phyloP scores from a whole-genome alignment of 2,888 invertebrate species.

The Ecdyonurus torrentis region DNA sequence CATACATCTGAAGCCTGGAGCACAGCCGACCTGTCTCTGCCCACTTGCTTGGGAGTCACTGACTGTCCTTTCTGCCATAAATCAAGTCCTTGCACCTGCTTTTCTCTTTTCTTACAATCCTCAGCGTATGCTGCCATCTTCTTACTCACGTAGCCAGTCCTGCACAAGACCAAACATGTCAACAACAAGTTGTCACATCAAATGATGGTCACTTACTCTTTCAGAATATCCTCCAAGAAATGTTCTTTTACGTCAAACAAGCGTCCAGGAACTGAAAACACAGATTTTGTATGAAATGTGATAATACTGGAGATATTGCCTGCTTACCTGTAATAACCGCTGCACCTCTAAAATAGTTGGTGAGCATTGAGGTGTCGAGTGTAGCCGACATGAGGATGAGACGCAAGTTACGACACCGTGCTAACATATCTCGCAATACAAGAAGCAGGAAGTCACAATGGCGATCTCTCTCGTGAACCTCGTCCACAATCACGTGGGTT shows the following conservation, averaged over 20 bases:
- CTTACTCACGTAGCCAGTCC: conserved; percentile 18
- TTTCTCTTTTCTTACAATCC: neutral
- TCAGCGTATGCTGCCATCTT: neutral
- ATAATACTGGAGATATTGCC: too few species aligned
- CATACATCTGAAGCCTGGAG: too few species aligned
- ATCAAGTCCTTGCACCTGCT: neutral
- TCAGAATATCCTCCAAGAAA: conserved; percentile 66
- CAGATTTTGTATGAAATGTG: too few species aligned
- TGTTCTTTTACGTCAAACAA: conserved; percentile 54
- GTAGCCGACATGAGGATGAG: conserved; percentile 92
- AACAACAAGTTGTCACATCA: too few species aligned
- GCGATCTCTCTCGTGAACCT: conserved; percentile 88
- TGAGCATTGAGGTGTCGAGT: conserved; percentile 65
- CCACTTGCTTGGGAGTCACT: neutral
- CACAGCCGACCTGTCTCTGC: too few species aligned
- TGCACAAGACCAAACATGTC: too few species aligned
- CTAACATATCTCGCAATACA: conserved; percentile 57
- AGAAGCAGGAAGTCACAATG: conserved; percentile 86
- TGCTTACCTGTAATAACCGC: conserved; percentile 42
- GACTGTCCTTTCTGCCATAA: neutral
- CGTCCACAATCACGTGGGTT: conserved; percentile 82
- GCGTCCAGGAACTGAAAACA: conserved; percentile 48
- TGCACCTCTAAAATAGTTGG: conserved; percentile 67
- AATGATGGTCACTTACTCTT: conserved; percentile 20
- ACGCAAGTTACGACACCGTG: conserved; percentile 51